phyloP scores from a whole-genome alignment of 1,140 invertebrate species.

The Solenopsis invicta region DNA sequence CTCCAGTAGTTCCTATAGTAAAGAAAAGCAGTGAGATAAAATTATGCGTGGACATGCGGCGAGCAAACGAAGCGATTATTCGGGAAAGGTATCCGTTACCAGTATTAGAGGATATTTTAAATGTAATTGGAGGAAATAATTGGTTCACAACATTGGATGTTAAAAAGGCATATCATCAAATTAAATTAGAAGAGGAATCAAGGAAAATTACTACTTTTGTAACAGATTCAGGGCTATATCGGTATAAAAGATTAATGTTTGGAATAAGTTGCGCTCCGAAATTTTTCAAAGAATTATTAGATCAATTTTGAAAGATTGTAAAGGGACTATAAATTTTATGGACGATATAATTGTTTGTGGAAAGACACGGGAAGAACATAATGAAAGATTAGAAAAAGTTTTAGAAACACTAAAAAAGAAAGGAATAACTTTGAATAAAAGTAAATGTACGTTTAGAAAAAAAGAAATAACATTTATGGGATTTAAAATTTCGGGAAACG shows the following conservation, averaged over 20 bases:
- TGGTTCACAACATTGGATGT: not conserved
- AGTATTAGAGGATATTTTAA: not conserved
- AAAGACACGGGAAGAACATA: not conserved
- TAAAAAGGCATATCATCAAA: not conserved
- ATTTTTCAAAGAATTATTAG: not conserved
- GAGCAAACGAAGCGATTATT: slow-evolving; percentile 8
- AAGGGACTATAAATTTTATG: not conserved
- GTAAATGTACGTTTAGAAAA: not conserved
- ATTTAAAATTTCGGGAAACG: not conserved
- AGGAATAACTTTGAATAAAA: not conserved
- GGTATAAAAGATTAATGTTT: not conserved
- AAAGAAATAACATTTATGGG: not conserved
- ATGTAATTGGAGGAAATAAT: too few relatives aligned
- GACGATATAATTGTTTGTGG: not conserved
- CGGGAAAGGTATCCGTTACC: not conserved
- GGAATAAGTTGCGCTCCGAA: not conserved
- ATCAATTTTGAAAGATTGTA: not conserved
- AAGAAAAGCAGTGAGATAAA: not conserved
- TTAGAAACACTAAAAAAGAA: not conserved
- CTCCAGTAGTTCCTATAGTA: not conserved
- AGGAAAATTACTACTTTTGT: not conserved
- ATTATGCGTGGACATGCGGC: not conserved
- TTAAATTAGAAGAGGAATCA: not conserved
- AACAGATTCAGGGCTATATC: not conserved
- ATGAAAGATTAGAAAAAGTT: not conserved